Conservation (phyloP, 2,113 vertebrate genomes). For the Gasterosteus aculeatus region DNA sequence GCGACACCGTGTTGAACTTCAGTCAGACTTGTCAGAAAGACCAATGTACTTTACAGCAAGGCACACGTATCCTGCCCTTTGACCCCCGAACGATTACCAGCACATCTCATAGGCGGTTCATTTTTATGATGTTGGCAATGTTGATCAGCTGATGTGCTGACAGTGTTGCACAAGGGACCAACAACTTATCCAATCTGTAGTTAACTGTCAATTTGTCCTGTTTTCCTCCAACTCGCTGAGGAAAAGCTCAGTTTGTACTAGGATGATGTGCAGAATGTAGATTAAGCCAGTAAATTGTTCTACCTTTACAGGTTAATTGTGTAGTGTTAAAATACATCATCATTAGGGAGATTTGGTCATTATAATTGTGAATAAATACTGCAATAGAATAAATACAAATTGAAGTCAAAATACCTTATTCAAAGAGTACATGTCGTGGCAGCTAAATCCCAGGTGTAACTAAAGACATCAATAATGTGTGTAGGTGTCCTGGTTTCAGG, state of each 20-base stretch:
- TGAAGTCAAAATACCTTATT: background rate
- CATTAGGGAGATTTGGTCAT: background rate
- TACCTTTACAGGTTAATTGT: background rate
- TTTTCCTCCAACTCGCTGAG: background rate
- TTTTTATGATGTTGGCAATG: background rate
- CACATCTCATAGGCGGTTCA: background rate
- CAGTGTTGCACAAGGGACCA: background rate
- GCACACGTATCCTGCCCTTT: slow-evolving; percentile 62
- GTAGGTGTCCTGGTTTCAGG: background rate
- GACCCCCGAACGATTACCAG: slow-evolving; percentile 21
- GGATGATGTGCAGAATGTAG: background rate
- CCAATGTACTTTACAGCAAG: slow-evolving; percentile 56
- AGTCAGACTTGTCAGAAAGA: slow-evolving; percentile 62
- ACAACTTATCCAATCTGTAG: background rate
- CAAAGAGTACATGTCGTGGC: background rate
- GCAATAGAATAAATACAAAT: background rate
- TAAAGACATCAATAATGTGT: background rate
- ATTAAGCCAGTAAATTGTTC: background rate
- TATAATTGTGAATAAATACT: background rate
- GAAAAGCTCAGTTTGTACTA: background rate
- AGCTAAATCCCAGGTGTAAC: background rate
- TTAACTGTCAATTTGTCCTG: slow-evolving; percentile 10
- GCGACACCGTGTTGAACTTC: slow-evolving; percentile 60
- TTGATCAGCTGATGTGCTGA: background rate
- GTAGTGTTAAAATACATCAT: background rate